Evolutionary conservation across 2,888 invertebrate species (phyloP), one percentile per base, ranked within the genome.

Genomic region (Synanthedon andrenaeformis): DNA sequence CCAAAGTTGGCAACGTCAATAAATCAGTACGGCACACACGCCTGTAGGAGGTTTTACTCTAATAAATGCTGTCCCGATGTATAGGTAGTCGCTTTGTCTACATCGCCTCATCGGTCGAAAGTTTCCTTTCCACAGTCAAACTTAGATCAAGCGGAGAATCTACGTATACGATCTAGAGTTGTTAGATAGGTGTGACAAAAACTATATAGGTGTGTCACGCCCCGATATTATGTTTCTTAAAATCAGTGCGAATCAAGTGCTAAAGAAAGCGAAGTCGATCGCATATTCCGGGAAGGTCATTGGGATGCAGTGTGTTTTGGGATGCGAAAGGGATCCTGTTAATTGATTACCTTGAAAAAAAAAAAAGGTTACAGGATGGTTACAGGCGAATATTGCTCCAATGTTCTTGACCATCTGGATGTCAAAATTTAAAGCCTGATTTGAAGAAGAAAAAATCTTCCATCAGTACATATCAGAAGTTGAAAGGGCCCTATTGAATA

Each of bases 81-180:
- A 71, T 74, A 75, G 76, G 70, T 75, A 76, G 75, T 67, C 70
- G 69, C 71, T 76, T 82, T 80, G 79, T 82, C 77, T 79, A 71
- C 72, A 72, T 61, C 65, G 74, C 72, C 76, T 79, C 81, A 76
- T 79, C 75, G 76, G 77, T 68, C 69, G 66, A 79, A 84, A 84
- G 79, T 85, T 85, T 83, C 77, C 82, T 79, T 80, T 81, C 81
- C 79, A 64, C 76, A 82, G 77, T 79, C 79, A 81, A 85, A 84
- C 83, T 82, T 82, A 79, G 78, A 82, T 83, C 82, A 77, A 73
- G 73, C 69, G 62, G 67, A 67, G 72, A 74, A 76, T 75, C 72
- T 74, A 65, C 58, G 60, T 59, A 59, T 59, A 67, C 58, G n/a
- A 54, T 1, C 6, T 19, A 19, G 57, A 66, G 62, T 62, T 6